Evolutionary conservation across 2,888 invertebrate species (phyloP).

Genomic region (Acleris literana): DNA sequence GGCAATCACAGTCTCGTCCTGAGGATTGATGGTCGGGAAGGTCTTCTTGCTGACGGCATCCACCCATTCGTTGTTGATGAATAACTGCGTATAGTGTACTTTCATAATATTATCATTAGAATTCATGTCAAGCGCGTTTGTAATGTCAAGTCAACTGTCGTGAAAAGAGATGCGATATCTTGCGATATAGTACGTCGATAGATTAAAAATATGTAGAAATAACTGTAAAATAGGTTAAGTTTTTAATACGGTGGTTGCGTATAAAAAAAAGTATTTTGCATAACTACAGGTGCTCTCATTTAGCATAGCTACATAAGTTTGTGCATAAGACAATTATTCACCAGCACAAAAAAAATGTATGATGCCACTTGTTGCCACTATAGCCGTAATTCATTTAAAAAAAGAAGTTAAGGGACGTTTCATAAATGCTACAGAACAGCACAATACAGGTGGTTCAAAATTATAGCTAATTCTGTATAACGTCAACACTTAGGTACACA

Average conservation of each 20-base stretch:
- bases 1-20: constrained; percentile 88
- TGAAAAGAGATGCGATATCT: not conserved
- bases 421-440: too few species aligned
- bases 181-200: not conserved
- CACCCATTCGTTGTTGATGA: constrained; percentile 91
- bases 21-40: constrained; percentile 92
- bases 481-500: too few species aligned
- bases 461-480: too few species aligned
- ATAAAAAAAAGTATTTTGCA: not conserved
- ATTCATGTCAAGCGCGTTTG: not conserved
- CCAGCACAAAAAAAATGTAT: too few species aligned
- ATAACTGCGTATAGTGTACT: constrained; percentile 80
- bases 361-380: too few species aligned
- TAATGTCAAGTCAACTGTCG: not conserved
- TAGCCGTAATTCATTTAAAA: too few species aligned
- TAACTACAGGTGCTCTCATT: too few species aligned
- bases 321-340: too few species aligned
- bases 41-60: constrained; percentile 92
- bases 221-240: not conserved
- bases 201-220: not conserved
- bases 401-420: too few species aligned
- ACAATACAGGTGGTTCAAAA: too few species aligned
- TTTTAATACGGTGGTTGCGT: not conserved
- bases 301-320: too few species aligned
- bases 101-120: not conserved